Conservation (phyloP, 1,140 invertebrate species). For the Rhyacophila brunnea region DNA sequence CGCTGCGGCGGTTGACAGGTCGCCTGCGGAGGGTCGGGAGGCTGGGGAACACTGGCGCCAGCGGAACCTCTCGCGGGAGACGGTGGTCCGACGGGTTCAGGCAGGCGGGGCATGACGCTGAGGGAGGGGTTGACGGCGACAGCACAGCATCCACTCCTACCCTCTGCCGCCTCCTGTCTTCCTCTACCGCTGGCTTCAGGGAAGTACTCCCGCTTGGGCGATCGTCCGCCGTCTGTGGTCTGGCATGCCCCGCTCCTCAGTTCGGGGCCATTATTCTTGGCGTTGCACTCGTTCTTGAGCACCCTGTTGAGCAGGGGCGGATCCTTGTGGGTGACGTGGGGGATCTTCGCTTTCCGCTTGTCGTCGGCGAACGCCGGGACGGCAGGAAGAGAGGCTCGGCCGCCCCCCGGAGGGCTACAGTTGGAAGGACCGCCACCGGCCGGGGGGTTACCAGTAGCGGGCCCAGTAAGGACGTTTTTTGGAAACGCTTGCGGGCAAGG, state of each 20-base stretch:
- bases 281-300: slow-evolving; percentile 19
- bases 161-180: slow-evolving; percentile 38
- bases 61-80: slow-evolving; percentile 66
- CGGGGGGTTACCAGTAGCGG: slow-evolving; percentile 83
- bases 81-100: slow-evolving; percentile 65
- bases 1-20: slow-evolving; percentile 41
- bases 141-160: slow-evolving; percentile 53
- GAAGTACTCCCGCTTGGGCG: slow-evolving; percentile 40
- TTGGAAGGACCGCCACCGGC: slow-evolving; percentile 49
- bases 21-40: slow-evolving; percentile 43
- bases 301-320: slow-evolving; percentile 21
- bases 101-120: slow-evolving; percentile 41
- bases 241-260: slow-evolving; percentile 48
- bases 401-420: slow-evolving; percentile 22
- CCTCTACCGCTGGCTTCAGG: slow-evolving; percentile 1
- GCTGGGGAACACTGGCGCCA: slow-evolving; percentile 58
- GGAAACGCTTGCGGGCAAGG: slow-evolving; percentile 88
- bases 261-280: slow-evolving; percentile 37
- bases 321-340: slow-evolving; percentile 13
- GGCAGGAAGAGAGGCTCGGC: slow-evolving; percentile 35
- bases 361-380: slow-evolving; percentile 10
- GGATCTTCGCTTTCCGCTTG: slow-evolving; percentile 16
- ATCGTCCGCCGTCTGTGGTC: slow-evolving; percentile 42
- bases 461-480: slow-evolving; percentile 96
- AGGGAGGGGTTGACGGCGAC: slow-evolving; percentile 42